phyloP scores from a whole-genome alignment of 2,113 vertebrate genomes.

The Otus sunia region DNA sequence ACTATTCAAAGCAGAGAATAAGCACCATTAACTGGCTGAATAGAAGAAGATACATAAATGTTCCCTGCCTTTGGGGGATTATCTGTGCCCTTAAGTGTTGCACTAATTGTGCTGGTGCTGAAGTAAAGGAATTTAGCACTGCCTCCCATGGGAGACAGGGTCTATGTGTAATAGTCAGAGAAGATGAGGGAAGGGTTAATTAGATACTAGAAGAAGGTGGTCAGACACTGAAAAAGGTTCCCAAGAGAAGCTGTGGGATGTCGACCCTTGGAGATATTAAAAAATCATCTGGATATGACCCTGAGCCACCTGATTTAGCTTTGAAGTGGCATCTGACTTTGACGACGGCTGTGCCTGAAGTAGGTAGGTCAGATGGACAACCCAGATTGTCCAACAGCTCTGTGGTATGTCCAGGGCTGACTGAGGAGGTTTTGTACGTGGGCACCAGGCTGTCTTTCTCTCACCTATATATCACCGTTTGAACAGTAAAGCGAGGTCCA shows the following conservation, averaged over 20 bases:
- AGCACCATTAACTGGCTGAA: background rate
- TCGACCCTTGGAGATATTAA: background rate
- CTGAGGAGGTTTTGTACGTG: background rate
- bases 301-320: background rate
- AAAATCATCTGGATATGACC: background rate
- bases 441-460: background rate
- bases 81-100: background rate
- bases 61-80: background rate
- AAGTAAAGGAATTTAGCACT: background rate
- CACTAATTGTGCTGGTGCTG: background rate
- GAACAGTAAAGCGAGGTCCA: background rate
- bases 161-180: background rate
- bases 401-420: background rate
- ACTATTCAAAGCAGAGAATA: background rate
- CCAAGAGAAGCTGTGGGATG: background rate
- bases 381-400: background rate
- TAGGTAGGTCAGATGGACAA: background rate
- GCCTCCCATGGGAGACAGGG: background rate
- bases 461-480: background rate
- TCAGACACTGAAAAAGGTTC: background rate
- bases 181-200: background rate
- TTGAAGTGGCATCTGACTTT: background rate
- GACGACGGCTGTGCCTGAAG: background rate
- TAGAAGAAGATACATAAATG: background rate
- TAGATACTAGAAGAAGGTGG: background rate